Conservation (phyloP, 2,113 vertebrate genomes). For the Paramormyrops kingsleyae region DNA sequence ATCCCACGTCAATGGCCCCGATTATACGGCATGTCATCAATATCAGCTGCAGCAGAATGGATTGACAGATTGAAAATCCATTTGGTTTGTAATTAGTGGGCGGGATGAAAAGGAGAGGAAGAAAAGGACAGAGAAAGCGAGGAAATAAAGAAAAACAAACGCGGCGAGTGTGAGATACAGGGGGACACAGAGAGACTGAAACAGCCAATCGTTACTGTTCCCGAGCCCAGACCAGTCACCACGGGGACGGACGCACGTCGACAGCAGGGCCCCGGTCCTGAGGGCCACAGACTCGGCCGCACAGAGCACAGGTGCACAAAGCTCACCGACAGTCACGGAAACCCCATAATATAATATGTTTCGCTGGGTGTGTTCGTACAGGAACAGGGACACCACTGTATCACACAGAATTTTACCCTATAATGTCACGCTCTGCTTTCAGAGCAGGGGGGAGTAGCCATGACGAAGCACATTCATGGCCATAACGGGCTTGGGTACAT, state of each 20-base stretch:
- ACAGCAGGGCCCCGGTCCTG: not conserved
- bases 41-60: not conserved
- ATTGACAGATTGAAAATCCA: constrained; percentile 17
- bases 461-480: not conserved
- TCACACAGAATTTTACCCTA: not conserved
- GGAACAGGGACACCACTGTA: not conserved
- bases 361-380: not conserved
- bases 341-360: not conserved
- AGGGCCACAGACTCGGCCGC: not conserved
- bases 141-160: constrained; percentile 39
- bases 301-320: not conserved
- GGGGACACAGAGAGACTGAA: constrained; percentile 37
- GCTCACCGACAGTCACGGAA: not conserved
- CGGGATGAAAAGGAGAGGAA: not conserved
- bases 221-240: not conserved
- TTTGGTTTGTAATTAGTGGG: constrained; percentile 13
- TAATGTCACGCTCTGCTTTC: not conserved
- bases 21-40: not conserved
- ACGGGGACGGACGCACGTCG: not conserved
- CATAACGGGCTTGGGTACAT: not conserved
- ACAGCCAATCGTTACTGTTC: constrained; percentile 53
- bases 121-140: constrained; percentile 15
- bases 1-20: constrained; percentile 9
- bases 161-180: constrained; percentile 25
- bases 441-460: not conserved